phyloP scores from a whole-genome alignment of 2,797 vertebrate genomes.

The Scolopax bukidnonensis region DNA sequence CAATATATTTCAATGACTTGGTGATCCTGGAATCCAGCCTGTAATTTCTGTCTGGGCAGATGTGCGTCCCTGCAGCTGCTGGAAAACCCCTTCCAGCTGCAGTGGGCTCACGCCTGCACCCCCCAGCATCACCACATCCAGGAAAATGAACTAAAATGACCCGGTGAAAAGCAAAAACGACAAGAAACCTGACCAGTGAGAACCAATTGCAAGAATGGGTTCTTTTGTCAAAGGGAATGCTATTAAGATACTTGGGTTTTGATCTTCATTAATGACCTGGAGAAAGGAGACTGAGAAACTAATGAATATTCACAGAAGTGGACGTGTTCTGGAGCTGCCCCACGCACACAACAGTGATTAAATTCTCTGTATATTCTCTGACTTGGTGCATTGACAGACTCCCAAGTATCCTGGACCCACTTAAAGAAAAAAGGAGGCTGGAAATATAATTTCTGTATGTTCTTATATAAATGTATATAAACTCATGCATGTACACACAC shows the following conservation, averaged over 20 bases:
- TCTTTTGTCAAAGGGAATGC: background rate
- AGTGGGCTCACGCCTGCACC: background rate
- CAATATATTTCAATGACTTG: background rate
- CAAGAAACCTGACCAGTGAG: rapidly evolving
- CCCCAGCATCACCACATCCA: rapidly evolving
- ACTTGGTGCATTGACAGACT: rapidly evolving
- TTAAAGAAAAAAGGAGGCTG: background rate
- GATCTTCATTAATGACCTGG: background rate
- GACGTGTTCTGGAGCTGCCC: background rate
- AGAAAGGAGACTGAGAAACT: background rate
- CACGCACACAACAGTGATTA: rapidly evolving
- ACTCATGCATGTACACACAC: rapidly evolving
- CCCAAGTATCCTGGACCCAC: rapidly evolving
- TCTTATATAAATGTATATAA: background rate
- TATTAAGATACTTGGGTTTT: rapidly evolving
- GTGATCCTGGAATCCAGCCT: background rate
- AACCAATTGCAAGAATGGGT: background rate
- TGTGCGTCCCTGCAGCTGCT: background rate
- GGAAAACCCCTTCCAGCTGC: background rate
- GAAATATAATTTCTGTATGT: rapidly evolving
- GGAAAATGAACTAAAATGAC: background rate
- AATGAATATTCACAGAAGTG: background rate
- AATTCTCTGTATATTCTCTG: background rate
- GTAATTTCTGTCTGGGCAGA: background rate
- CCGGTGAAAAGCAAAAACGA: background rate